Conservation (phyloP, 2,797 vertebrate species). For the Loriculus beryllinus region DNA sequence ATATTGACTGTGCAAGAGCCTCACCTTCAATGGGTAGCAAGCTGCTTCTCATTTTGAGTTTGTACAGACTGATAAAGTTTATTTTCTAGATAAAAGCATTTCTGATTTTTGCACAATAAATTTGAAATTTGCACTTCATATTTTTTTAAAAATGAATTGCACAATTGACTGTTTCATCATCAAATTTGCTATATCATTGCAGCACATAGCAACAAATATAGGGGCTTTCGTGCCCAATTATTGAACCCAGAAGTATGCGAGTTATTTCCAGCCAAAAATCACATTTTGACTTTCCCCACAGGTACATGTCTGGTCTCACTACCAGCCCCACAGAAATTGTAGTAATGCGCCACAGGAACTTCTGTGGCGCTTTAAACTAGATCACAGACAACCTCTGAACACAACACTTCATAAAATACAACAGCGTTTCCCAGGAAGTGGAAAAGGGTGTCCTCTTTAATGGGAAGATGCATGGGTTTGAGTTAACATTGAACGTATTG, state of each 20-base stretch:
- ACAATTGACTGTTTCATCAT: neutral
- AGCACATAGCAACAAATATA: neutral
- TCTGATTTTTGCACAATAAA: neutral
- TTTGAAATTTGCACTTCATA: neutral
- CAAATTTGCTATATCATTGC: neutral
- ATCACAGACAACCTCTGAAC: neutral
- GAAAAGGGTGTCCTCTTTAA: neutral
- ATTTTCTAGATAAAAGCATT: neutral
- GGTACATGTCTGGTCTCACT: neutral
- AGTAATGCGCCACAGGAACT: neutral
- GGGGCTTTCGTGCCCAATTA: neutral
- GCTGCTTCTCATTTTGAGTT: neutral
- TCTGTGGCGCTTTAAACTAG: neutral
- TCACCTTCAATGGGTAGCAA: neutral
- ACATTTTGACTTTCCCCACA: neutral
- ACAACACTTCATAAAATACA: neutral
- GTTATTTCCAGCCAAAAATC: neutral
- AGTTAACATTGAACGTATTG: neutral
- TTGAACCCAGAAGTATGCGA: neutral
- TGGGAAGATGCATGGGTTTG: neutral
- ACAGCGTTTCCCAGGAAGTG: neutral
- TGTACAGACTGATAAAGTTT: neutral
- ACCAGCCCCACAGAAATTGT: neutral
- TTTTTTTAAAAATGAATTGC: neutral
- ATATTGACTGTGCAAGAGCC: neutral